Evolutionary conservation across 2,888 invertebrate genomes (phyloP).

Genomic region (Eurytoma adleriae): DNA sequence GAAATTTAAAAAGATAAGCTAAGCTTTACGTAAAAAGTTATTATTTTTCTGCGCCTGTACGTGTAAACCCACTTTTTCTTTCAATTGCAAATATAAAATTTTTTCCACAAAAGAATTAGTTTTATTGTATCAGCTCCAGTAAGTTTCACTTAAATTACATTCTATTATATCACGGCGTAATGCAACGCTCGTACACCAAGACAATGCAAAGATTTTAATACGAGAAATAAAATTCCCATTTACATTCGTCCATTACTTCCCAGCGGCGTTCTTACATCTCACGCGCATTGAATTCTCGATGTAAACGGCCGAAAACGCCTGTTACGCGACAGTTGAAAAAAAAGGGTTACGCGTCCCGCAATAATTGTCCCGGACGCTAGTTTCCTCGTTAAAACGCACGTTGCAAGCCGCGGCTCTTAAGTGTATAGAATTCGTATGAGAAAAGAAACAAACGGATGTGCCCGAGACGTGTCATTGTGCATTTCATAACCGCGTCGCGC

Average conservation of each 20-base stretch:
- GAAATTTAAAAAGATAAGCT: too few relatives aligned
- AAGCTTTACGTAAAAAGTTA: too few relatives aligned
- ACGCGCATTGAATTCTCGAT: background rate
- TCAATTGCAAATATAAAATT: too few relatives aligned
- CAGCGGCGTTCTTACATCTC: background rate
- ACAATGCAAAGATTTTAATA: too few relatives aligned
- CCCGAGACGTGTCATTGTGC: constrained; percentile 38
- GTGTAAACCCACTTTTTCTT: too few relatives aligned
- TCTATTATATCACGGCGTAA: too few relatives aligned
- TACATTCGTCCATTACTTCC: background rate
- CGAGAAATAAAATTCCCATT: background rate
- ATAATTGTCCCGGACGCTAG: constrained; percentile 30
- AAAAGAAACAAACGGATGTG: constrained; percentile 31
- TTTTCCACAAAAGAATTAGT: too few relatives aligned
- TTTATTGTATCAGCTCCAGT: too few relatives aligned
- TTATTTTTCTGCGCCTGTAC: too few relatives aligned
- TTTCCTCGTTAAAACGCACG: constrained; percentile 33
- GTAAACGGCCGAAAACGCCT: constrained; percentile 21
- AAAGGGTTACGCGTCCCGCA: constrained; percentile 18
- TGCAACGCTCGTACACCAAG: too few relatives aligned
- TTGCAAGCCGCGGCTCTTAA: background rate
- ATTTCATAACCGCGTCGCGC: constrained; percentile 34
- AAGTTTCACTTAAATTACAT: too few relatives aligned
- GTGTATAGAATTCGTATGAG: constrained; percentile 22
- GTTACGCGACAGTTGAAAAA: constrained; percentile 28